Base-by-base conservation (phyloP, 2,113 vertebrate genomes). In the Macroglossus sobrinus region DNA sequence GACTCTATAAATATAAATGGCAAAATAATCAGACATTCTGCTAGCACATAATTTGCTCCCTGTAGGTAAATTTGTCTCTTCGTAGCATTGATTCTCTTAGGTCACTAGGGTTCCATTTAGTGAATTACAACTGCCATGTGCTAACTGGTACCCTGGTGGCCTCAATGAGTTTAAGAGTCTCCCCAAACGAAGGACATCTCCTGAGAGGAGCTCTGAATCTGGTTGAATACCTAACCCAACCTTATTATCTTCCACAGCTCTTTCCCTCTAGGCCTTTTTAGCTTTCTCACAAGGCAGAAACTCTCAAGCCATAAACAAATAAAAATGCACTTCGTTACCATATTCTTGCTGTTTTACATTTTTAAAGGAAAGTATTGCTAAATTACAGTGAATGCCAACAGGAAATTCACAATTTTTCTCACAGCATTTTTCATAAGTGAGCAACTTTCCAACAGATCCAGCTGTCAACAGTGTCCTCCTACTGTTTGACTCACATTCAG, bases 1-100 rank as follows among this genome's bases (percentile, higher is more conserved):
- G 95, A 96, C 92, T 97, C 92, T 97, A 96, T 96, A 97, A 97
- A 97, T 97, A 98, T 93, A 98, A 97, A 97, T 35, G 82, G 97
- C 90, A 97, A 97, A 98, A 98, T 96, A 97, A 97, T 94, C 97
- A 97, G 96, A 95, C 96, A 93, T 96, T 98, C 95, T 92, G 55
- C 97, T 72, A 91, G 74, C 82, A 71, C 91, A 96, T 97, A 93
- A 97, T 97, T 97, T 97, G 96, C 78, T 97, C 97, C 97, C 97
- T 94, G 72, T 96, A 97, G 97, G 91, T 96, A 93, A 95, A 94
- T 95, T 84, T 95, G 91, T 94, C 91, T 95, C 92, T 96, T 94
- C 72, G 92, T 95, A 94, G 72, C 96, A 96, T 96, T 94, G 95
- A 97, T 97, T 97, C 96, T 96, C 95, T 93, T 43, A 71, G 88